Evolutionary conservation across 2,888 invertebrate genomes (phyloP).

Genomic region (Apamea anceps): DNA sequence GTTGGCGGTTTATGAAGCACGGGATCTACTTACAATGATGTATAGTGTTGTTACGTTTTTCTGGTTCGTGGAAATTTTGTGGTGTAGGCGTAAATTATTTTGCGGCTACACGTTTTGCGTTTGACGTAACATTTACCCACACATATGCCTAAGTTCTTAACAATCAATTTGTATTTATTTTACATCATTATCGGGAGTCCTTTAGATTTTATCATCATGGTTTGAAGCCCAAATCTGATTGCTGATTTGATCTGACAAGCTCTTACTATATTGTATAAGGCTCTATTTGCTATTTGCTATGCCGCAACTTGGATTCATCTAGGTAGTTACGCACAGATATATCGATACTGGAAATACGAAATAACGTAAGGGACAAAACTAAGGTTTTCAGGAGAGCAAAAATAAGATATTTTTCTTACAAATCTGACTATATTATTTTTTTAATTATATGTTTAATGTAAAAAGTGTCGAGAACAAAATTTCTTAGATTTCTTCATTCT

Average conservation of each 20-base stretch:
- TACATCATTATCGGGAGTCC: not conserved
- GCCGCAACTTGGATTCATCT: not conserved
- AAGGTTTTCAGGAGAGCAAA: too few relatives aligned
- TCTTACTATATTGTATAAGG: not conserved
- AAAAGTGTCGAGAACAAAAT: too few relatives aligned
- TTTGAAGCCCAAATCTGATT: not conserved
- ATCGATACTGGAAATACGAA: too few relatives aligned
- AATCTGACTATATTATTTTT: too few relatives aligned
- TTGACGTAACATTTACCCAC: not conserved
- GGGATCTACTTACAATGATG: constrained; percentile 65
- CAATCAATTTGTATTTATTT: not conserved
- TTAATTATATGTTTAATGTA: too few relatives aligned
- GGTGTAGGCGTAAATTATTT: constrained; percentile 24
- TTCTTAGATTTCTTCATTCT: too few relatives aligned
- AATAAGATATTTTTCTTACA: too few relatives aligned
- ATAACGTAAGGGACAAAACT: too few relatives aligned
- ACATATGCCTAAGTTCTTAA: not conserved
- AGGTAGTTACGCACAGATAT: not conserved
- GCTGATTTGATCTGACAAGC: not conserved
- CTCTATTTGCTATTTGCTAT: too few relatives aligned
- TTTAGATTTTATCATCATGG: not conserved
- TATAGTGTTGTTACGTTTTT: constrained; percentile 61
- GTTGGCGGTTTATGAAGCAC: constrained; percentile 56
- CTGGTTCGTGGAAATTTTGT: constrained; percentile 24
- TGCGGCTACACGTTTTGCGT: not conserved